Percentiles rank a stretch among this genome's conserved stretches.
Evolutionary conservation across 2,888 invertebrate genomes (phyloP).

Genomic region (Cryptophagus acutangulus): DNA sequence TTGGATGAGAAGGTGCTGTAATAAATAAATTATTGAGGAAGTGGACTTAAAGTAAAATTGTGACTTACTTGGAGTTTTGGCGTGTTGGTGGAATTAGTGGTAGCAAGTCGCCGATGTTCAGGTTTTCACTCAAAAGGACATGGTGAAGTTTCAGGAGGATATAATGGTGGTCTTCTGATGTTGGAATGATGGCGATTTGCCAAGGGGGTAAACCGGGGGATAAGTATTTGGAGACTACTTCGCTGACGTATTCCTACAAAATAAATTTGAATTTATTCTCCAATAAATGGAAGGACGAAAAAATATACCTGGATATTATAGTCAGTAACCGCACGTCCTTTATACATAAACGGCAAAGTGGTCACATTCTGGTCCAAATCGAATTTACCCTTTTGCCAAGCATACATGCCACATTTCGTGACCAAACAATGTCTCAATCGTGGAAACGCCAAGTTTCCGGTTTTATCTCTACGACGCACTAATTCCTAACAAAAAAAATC

Average conservation of each 20-base stretch:
- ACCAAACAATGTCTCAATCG: constrained; percentile 63
- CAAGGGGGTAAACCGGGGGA: constrained; percentile 69
- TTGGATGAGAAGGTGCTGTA: constrained; percentile 28
- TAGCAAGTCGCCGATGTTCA: constrained; percentile 71
- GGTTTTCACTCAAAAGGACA: constrained; percentile 65
- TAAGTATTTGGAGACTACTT: constrained; percentile 71
- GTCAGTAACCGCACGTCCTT: constrained; percentile 66
- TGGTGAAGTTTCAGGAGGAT: constrained; percentile 72
- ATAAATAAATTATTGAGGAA: constrained; percentile 16
- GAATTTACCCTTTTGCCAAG: constrained; percentile 63
- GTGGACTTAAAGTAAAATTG: constrained; percentile 5
- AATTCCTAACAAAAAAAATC: constrained; percentile 44
- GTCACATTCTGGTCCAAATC: constrained; percentile 66
- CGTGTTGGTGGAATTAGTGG: constrained; percentile 52
- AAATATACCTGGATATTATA: constrained; percentile 65
- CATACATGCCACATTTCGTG: constrained; percentile 73
- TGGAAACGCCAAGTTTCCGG: constrained; percentile 59
- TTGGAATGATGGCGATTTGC: constrained; percentile 73
- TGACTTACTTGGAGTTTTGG: constrained; percentile 36
- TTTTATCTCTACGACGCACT: constrained; percentile 55
- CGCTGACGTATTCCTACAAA: constrained; percentile 68
- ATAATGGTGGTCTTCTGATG: constrained; percentile 59
- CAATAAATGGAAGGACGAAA: too few relatives aligned
- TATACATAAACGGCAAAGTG: constrained; percentile 58
- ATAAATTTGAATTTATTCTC: too few relatives aligned